These are phyloP conservation scores for Gortyna flavago DNA, from an alignment of 2,888 invertebrate species.

Conservation along the genomic window DNA sequence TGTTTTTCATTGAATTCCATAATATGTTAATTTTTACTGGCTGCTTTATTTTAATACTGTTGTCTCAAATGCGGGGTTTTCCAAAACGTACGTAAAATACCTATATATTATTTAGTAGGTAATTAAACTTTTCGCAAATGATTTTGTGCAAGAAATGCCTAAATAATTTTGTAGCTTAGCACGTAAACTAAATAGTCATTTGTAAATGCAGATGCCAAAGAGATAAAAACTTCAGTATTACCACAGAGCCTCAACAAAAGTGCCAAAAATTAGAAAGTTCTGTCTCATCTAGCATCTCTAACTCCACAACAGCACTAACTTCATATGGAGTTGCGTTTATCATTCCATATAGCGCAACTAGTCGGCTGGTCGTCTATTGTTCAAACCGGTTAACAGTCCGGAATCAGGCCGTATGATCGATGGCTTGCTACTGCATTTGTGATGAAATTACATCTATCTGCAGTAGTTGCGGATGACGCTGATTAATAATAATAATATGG, in stretches of 20 bases:
- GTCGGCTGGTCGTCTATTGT: slow-evolving; percentile 68
- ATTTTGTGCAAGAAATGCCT: slow-evolving; percentile 2
- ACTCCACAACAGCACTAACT: slow-evolving; percentile 15
- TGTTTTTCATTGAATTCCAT: neutral
- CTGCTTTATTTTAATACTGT: neutral
- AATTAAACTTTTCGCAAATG: slow-evolving; percentile 17
- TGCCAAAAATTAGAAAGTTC: slow-evolving; percentile 24
- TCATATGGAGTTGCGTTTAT: slow-evolving; percentile 66
- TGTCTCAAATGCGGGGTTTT: slow-evolving; percentile 3
- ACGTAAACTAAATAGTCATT: neutral
- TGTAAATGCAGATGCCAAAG: neutral
- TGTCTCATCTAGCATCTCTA: slow-evolving; percentile 44
- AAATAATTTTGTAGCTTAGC: neutral
- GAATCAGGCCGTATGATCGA: slow-evolving; percentile 51
- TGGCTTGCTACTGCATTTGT: slow-evolving; percentile 39
- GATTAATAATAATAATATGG: slow-evolving; percentile 11
- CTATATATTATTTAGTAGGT: too few species aligned
- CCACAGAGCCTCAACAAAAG: neutral
- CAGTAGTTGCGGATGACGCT: slow-evolving; percentile 6
- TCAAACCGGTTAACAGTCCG: slow-evolving; percentile 64
- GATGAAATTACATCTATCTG: slow-evolving; percentile 47
- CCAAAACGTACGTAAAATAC: neutral
- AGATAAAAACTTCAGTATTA: neutral
- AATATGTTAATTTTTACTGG: neutral
- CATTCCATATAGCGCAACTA: slow-evolving; percentile 63